Evolutionary conservation across 2,797 vertebrate species (phyloP).

Genomic region (Coilia nasus): DNA sequence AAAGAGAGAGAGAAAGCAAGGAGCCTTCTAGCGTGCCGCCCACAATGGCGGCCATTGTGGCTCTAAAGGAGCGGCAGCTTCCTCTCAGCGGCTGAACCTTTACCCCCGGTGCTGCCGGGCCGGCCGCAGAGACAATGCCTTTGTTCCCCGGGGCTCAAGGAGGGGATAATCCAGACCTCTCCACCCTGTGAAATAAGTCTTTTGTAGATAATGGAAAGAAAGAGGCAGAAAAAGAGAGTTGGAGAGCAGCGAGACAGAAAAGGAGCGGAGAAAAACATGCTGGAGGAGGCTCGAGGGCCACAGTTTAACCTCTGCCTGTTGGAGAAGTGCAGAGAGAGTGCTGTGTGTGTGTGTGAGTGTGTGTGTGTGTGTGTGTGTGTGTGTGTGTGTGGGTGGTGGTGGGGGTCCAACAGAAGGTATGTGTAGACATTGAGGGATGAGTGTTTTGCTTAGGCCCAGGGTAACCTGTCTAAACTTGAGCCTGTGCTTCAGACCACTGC

Average conservation of each 20-base stretch:
- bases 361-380: too few species aligned
- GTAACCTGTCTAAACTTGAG: background rate
- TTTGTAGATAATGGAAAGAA: slow-evolving; percentile 71
- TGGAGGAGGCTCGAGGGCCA: slow-evolving; percentile 90
- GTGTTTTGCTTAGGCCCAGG: background rate
- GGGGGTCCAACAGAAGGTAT: background rate
- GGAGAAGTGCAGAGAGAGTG: background rate
- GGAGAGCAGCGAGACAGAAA: background rate
- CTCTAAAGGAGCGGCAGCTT: slow-evolving; percentile 87
- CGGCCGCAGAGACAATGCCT: slow-evolving; percentile 86
- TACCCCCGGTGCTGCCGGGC: slow-evolving; percentile 72
- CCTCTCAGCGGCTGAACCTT: slow-evolving; percentile 82
- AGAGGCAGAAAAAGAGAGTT: slow-evolving; percentile 61
- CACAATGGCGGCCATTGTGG: slow-evolving; percentile 89
- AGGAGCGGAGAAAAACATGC: slow-evolving; percentile 66
- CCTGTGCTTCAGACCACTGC: background rate
- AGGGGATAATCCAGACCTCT: slow-evolving; percentile 87
- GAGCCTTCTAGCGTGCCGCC: slow-evolving; percentile 76
- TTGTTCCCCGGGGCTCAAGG: slow-evolving; percentile 80
- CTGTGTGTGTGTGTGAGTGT: too few species aligned
- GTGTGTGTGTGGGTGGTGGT: too few species aligned
- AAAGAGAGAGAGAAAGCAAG: slow-evolving; percentile 51
- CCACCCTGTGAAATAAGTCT: slow-evolving; percentile 85
- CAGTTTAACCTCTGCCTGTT: slow-evolving; percentile 94
- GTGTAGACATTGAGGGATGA: background rate